These are phyloP conservation scores for Rotaria magnacalcarata DNA, from an alignment of 2,888 invertebrate species.

Conservation along the genomic window DNA sequence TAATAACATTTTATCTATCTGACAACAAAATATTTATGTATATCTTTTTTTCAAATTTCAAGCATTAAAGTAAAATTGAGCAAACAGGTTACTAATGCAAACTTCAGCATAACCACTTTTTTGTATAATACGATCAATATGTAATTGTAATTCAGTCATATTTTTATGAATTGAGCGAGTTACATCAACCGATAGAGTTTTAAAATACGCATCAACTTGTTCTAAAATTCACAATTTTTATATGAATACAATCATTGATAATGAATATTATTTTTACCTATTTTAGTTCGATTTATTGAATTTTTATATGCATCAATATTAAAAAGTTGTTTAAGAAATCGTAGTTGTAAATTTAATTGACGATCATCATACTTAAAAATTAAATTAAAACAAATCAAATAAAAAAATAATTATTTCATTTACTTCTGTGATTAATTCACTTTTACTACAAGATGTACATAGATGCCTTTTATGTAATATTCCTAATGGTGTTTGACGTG, in stretches of 20 bases:
- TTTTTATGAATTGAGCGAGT: not conserved
- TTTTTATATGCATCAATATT: constrained; percentile 40
- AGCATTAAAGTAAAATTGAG: constrained; percentile 28
- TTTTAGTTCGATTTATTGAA: constrained; percentile 27
- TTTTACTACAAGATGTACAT: not conserved
- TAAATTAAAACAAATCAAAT: no score
- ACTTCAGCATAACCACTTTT: constrained; percentile 25
- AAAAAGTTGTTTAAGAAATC: constrained; percentile 42
- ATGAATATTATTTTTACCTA: not conserved
- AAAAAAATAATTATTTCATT: not conserved
- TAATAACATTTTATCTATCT: no score
- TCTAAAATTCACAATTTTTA: not conserved
- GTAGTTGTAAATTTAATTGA: constrained; percentile 39
- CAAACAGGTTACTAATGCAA: not conserved
- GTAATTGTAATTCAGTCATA: not conserved
- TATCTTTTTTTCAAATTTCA: no score
- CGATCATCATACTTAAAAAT: not conserved
- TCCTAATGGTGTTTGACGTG: constrained; percentile 41
- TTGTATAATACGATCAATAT: not conserved
- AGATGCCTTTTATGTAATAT: constrained; percentile 39
- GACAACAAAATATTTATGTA: no score
- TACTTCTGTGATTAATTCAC: not conserved
- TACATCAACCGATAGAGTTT: not conserved
- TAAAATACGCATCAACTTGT: not conserved
- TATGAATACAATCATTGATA: no score